Base-by-base conservation (phyloP, 1,140 invertebrate species). In the Piezodorus guildinii region DNA sequence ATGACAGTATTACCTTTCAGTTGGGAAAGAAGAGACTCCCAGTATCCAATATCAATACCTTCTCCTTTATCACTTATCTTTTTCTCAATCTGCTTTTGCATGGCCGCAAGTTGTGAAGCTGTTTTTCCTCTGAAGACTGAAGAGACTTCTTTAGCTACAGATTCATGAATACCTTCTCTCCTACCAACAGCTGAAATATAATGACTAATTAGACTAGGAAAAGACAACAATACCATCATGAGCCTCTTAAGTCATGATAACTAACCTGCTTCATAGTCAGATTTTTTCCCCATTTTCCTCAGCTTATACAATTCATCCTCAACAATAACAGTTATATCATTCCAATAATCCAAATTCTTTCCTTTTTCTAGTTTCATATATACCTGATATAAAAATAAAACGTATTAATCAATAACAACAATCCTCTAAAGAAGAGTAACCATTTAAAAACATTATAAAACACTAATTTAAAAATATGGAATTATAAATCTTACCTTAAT, bases 31-130 rank as follows among this genome's bases (percentile, higher is more conserved):
- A 98, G 75, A 54, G 89, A 91, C 77, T 98, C 95, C 94, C 95
- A 99, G 76, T 97, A 98, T 58, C 90, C 91, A 66, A 98, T 88
- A 78, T 99, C 96, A 49, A 97, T 85, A 43, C 94, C 94, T 73
- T 94, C 91, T 51, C 85, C 83, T 61, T 88, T 83, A 0, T 84
- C 83, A 67, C 77, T 80, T 39, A 96, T 90, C 79, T 98, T 99
- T 10, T 79, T 78, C 74, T 94, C 89, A 69, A 99, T 98, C 73
- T 90, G 84, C 16, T 78, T 75, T 72, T 96, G 87, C 65, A 99
- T 76, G 51, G 85, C 81, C 67, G 87, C 82, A 62, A 98, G 77
- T 73, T 97, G 91, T 1, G 80, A 78, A 1, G 92, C 88, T 0
- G 90, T 89, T 79, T 99, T 98, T 3, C 93, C 92, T 75, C 94